These are phyloP conservation scores for Ormyrus rosae DNA, from an alignment of 2,888 invertebrate genomes.

Conservation along the genomic window DNA sequence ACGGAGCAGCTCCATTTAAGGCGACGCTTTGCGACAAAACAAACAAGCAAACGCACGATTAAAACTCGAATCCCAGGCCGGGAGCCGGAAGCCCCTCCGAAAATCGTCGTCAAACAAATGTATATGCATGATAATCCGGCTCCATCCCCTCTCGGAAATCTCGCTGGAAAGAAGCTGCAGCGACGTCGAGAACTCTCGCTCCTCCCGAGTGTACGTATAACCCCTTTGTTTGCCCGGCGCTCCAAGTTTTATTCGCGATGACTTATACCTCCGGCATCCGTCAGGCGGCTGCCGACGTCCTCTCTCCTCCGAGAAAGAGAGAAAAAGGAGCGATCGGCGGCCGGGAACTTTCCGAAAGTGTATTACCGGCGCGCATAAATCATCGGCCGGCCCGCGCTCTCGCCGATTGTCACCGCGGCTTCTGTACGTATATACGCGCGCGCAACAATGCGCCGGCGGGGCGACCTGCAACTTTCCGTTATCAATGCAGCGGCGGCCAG, in stretches of 20 bases:
- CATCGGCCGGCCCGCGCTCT: constrained; percentile 23
- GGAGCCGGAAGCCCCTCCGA: no score
- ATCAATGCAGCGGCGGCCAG: constrained; percentile 23
- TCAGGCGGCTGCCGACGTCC: not conserved
- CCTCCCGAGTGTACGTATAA: not conserved
- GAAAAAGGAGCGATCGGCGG: constrained; percentile 16
- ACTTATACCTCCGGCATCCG: constrained; percentile 44
- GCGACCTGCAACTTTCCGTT: constrained; percentile 26
- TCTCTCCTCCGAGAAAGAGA: not conserved
- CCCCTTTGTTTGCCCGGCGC: not conserved
- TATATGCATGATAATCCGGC: no score
- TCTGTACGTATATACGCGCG: no score
- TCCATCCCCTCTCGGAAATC: no score
- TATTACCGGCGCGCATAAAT: constrained; percentile 57
- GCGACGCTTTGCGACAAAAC: no score
- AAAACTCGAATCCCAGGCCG: no score
- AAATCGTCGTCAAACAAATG: no score
- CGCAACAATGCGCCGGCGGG: constrained; percentile 10
- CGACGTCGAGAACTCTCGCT: constrained; percentile 10
- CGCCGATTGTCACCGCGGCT: no score
- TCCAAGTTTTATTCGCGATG: constrained; percentile 40
- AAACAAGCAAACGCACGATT: no score
- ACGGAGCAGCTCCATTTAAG: no score
- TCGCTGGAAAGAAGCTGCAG: not conserved
- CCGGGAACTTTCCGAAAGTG: constrained; percentile 54